Evolutionary conservation across 2,888 invertebrate genomes (phyloP), one percentile per base, ranked within the genome.

Genomic region (Polymixis lichenea): DNA sequence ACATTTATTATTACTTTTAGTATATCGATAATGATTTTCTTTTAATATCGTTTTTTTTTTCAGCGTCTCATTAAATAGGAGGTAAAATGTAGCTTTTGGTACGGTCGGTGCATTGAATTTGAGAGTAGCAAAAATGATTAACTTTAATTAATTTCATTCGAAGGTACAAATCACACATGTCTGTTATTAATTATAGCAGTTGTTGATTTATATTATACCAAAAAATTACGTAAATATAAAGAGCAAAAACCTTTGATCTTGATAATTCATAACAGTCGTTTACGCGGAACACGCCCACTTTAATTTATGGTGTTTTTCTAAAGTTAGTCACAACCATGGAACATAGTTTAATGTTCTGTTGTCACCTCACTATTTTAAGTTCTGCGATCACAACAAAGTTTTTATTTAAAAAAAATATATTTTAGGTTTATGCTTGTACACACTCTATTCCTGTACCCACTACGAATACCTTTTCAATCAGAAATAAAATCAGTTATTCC

Each of bases 241-340:
- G 64, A 58, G 4, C 15, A 13, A 15, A 71, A 64, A 46, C 22
- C 62, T 77, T 77, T 77, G 77, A 77, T 77, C 81, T 56, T 25
- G 28, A 53, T 77, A 80, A 77, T 80, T 72, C 73, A 73, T 72
- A 73, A 80, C 74, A 64, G 73, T 62, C 17, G 51, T 62, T 72
- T 51, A 51, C 73, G 73, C n/a, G 73, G 38, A 32, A 80, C 55
- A 80, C 80, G 73, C 80, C 80, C 80, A 80, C 77, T 80, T 64
- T 7, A 67, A 25, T 58, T 58, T 73, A 73, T 56, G 43, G 51
- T 17, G 3, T 32, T 56, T 43, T 72, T 72, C 77, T 72, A 71
- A 61, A 79, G 22, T 60, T 53, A 71, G 72, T 25, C 7, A 19
- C 72, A 11, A 38, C 61, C 53, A 55, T 55, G 55, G 25, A 71